Percentiles rank a stretch among this genome's conserved stretches.
Conservation (phyloP, 2,113 vertebrate genomes). For the Pavo muticus region DNA sequence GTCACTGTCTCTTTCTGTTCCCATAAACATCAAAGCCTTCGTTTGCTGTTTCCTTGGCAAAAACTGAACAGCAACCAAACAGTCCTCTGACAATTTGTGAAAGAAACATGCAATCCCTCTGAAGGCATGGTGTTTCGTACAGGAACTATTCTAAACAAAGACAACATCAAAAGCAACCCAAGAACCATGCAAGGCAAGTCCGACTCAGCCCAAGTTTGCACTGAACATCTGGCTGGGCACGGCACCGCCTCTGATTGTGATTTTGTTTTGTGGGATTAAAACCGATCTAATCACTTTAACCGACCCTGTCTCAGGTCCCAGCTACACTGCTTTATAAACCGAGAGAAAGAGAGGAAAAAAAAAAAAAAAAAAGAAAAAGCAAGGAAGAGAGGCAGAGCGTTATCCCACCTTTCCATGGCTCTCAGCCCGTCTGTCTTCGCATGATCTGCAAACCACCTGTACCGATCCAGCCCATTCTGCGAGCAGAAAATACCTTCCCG, state of each 20-base stretch:
- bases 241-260: conserved; percentile 10
- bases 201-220: conserved; percentile 74
- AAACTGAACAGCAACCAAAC: conserved; percentile 34
- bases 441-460: conserved; percentile 79
- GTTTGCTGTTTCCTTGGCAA: conserved; percentile 51
- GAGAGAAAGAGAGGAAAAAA: not conserved
- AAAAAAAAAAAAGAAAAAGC: not conserved
- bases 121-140: not conserved
- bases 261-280: conserved; percentile 2
- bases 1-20: conserved; percentile 68
- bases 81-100: conserved; percentile 56
- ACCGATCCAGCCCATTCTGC: conserved; percentile 79
- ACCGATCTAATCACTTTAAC: not conserved
- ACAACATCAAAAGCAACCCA: conserved; percentile 56
- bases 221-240: conserved; percentile 68
- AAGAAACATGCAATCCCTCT: conserved; percentile 27
- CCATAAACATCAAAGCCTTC: conserved; percentile 32
- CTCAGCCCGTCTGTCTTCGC: conserved; percentile 76
- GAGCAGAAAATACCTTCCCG: conserved; percentile 50
- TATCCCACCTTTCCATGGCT: conserved; percentile 80
- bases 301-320: conserved; percentile 26
- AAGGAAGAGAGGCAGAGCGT: conserved; percentile 28
- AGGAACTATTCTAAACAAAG: conserved; percentile 74
- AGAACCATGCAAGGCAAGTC: conserved; percentile 43
- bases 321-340: conserved; percentile 38